These are phyloP conservation scores for Cebidichthys violaceus DNA, from an alignment of 2,113 vertebrate species.

Conservation along the genomic window DNA sequence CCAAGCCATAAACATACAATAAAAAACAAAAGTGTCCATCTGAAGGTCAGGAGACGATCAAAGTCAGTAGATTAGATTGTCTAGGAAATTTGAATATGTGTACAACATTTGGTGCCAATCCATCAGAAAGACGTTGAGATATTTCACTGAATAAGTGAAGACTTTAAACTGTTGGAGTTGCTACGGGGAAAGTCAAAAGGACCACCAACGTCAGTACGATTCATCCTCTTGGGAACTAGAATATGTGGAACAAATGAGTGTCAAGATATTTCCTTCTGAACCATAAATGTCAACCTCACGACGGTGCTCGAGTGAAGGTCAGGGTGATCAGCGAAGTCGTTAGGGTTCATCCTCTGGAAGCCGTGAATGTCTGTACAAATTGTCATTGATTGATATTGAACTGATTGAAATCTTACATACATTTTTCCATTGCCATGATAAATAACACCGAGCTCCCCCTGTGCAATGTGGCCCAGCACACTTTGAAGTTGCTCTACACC, in stretches of 20 bases:
- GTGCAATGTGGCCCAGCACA: constrained; percentile 9
- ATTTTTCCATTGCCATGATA: not conserved
- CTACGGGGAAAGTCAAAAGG: not conserved
- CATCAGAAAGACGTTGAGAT: not conserved
- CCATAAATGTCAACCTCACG: not conserved
- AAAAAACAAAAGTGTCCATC: no score
- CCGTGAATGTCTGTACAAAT: not conserved
- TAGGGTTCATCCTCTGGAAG: not conserved
- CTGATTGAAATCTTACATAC: not conserved
- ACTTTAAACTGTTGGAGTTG: not conserved
- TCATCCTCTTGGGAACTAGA: not conserved
- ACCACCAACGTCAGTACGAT: not conserved
- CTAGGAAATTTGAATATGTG: not conserved
- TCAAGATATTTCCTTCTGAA: not conserved
- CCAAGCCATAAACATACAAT: not conserved
- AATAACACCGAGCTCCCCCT: constrained; percentile 12
- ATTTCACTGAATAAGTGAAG: not conserved
- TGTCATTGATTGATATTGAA: no score
- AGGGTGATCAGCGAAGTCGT: not conserved
- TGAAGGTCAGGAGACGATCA: not conserved
- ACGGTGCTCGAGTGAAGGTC: not conserved
- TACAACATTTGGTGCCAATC: not conserved
- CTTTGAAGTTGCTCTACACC: constrained; percentile 18
- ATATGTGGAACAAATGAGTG: not conserved
- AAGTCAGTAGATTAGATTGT: not conserved